Evolutionary conservation across 2,113 vertebrate genomes (phyloP).

Genomic region (Salvelinus sp.): DNA sequence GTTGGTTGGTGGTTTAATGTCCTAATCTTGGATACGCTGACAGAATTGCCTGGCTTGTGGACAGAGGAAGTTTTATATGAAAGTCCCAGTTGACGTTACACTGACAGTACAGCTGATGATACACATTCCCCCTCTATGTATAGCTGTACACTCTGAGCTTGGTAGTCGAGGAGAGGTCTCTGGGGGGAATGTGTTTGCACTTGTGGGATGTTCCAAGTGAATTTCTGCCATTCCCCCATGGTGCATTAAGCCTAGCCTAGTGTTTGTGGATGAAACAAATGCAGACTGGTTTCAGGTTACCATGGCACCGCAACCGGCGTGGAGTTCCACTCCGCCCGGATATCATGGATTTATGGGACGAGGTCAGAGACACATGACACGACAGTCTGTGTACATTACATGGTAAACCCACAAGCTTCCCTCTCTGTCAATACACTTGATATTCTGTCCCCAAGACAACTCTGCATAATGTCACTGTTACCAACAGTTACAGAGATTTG

Average conservation of each 20-base stretch:
- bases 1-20: neutral
- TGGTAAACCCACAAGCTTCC: neutral
- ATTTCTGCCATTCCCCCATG: slow-evolving; percentile 58
- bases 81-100: slow-evolving; percentile 3
- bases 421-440: neutral
- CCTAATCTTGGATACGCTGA: neutral
- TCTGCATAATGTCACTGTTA: neutral
- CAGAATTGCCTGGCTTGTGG: slow-evolving; percentile 6
- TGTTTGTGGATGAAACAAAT: slow-evolving; percentile 44
- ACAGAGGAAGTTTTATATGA: slow-evolving; percentile 19
- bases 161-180: neutral
- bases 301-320: neutral
- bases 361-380: neutral
- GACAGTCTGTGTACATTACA: slow-evolving; percentile 6
- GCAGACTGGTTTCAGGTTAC: slow-evolving; percentile 19
- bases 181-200: slow-evolving; percentile 64
- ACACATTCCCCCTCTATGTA: slow-evolving; percentile 30
- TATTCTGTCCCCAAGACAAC: neutral
- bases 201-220: slow-evolving; percentile 52
- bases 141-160: slow-evolving; percentile 4
- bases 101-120: slow-evolving; percentile 23
- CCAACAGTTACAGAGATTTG: neutral
- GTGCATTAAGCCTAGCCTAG: slow-evolving; percentile 48
- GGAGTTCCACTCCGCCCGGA: neutral
- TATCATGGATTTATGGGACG: slow-evolving; percentile 1